A percentile compares a stretch with the other conserved stretches of the same genome.
Evolutionary conservation across 2,113 vertebrate genomes (phyloP).

Genomic region (human): DNA sequence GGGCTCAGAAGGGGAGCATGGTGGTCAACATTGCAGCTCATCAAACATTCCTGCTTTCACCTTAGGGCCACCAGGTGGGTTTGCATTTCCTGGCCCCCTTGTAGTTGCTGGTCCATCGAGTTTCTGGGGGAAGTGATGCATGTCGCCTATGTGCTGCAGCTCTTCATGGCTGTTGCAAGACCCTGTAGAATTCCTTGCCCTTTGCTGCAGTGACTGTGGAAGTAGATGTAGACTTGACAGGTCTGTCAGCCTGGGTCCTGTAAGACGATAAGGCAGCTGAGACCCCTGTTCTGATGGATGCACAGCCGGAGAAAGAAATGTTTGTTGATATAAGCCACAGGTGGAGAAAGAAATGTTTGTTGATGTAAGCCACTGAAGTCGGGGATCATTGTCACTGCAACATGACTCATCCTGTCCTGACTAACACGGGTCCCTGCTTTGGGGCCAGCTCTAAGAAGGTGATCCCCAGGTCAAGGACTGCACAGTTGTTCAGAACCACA

Average conservation of each 20-base stretch:
- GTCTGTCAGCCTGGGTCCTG: no score
- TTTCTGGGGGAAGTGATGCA: not conserved
- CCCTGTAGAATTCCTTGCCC: not conserved
- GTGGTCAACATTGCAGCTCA: fast-evolving
- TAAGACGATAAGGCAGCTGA: fast-evolving
- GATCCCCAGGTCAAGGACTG: not conserved
- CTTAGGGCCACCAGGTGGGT: fast-evolving
- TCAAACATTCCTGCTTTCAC: fast-evolving
- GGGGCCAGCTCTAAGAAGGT: no score
- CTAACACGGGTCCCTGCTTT: not conserved
- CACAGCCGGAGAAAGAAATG: fast-evolving
- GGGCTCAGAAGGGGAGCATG: fast-evolving
- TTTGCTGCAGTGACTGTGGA: fast-evolving
- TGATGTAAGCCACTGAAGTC: not conserved
- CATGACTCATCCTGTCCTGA: fast-evolving
- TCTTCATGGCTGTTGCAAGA: not conserved
- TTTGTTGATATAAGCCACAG: not conserved
- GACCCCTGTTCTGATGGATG: fast-evolving
- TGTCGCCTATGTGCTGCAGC: not conserved
- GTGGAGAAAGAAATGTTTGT: fast-evolving
- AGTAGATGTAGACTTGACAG: fast-evolving
- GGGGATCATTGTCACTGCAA: fast-evolving
- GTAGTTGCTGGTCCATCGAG: not conserved
- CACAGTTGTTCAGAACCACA: not conserved
- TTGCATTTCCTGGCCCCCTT: not conserved